These are phyloP conservation scores for Drosophila mauritiana DNA, from an alignment of 1,140 invertebrate species.

Conservation along the genomic window DNA sequence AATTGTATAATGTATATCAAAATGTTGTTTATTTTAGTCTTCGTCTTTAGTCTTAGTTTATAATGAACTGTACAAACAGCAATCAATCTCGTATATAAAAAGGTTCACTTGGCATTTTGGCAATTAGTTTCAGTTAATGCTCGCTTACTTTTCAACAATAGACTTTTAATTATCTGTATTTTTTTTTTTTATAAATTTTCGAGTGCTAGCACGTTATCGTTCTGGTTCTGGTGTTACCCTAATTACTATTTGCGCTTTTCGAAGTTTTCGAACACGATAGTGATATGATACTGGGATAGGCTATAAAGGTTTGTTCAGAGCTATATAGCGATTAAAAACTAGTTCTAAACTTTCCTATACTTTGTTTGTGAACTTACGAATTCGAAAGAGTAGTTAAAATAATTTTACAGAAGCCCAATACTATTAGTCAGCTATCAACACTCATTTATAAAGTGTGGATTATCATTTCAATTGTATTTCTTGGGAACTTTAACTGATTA, in stretches of 20 bases:
- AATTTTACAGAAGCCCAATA: background rate
- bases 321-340: too few species aligned
- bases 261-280: background rate
- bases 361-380: too few species aligned
- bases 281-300: background rate
- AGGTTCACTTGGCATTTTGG: background rate
- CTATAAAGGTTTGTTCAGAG: background rate
- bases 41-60: background rate
- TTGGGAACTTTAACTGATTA: too few species aligned
- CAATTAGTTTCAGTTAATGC: background rate
- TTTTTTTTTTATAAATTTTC: background rate
- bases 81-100: background rate
- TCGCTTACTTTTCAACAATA: background rate
- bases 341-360: too few species aligned
- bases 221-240: background rate
- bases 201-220: background rate
- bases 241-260: conserved; percentile 11
- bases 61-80: background rate
- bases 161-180: background rate
- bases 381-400: too few species aligned
- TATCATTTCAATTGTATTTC: background rate
- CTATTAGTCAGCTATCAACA: background rate
- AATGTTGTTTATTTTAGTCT: background rate
- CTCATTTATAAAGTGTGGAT: background rate
- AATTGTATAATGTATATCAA: conserved; percentile 1